These are phyloP conservation scores for Hemaris fuciformis DNA, from an alignment of 2,888 invertebrate genomes.

Conservation along the genomic window DNA sequence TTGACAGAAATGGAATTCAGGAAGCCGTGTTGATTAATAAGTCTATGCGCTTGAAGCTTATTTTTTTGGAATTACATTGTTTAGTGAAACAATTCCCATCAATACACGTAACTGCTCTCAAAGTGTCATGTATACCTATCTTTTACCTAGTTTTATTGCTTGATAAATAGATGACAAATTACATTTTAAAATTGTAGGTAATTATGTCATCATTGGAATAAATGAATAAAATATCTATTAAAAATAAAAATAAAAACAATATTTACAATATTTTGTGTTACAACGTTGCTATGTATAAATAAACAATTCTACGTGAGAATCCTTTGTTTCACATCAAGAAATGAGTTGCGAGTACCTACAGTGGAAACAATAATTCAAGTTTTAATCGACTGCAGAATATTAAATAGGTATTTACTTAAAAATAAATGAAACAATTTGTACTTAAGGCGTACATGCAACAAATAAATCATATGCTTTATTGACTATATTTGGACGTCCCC, in stretches of 20 bases:
- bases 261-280: no score
- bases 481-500: neutral
- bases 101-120: neutral
- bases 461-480: neutral
- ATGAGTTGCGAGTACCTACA: slow-evolving; percentile 40
- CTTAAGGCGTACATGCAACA: neutral
- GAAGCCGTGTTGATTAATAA: neutral
- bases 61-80: neutral
- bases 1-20: neutral
- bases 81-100: neutral
- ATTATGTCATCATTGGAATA: slow-evolving; percentile 49
- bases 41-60: neutral
- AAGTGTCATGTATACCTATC: neutral
- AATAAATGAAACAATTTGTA: neutral
- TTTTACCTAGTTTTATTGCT: neutral
- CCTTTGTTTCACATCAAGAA: slow-evolving; percentile 49
- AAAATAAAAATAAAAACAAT: no score
- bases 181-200: slow-evolving; percentile 16
- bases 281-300: slow-evolving; percentile 61
- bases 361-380: slow-evolving; percentile 39
- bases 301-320: slow-evolving; percentile 47
- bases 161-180: no score
- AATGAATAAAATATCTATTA: no score
- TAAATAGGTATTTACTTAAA: slow-evolving; percentile 20
- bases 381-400: slow-evolving; percentile 39